Base-by-base conservation (phyloP, 2,888 invertebrate genomes). In the Ophion ellenae region DNA sequence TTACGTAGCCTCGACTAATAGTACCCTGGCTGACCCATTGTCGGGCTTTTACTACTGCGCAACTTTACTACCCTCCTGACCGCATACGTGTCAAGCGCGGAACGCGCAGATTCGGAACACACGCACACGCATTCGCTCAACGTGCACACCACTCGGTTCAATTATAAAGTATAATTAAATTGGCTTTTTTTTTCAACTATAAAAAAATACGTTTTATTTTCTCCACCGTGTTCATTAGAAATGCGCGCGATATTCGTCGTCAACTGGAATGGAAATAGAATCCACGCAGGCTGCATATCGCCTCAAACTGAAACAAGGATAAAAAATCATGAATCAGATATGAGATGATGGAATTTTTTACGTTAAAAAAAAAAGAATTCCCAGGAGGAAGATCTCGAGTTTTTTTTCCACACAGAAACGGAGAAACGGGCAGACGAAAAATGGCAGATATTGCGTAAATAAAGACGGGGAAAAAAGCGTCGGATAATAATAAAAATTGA, bases 11-110 rank as follows among this genome's bases (percentile, higher is more conserved):
- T 74, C 67, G 74, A 57, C 53, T 81, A 71, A 81, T 69, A 64
- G 70, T 66, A 78, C 59, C 61, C 63, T 47, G 82, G 74, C 85
- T 79, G 85, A 85, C 85, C 85, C 74, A 85, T 45, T 78, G 69
- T 76, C 53, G 81, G 36, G 82, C 61, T 53, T 82, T 79, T 85
- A 85, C 82, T 83, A 85, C 85, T 76, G 81, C 40, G 63, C 63
- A 32, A 71, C 45, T 80, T 85, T 85, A 83, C 85, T 67, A 75
- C 85, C 66, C 47, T 14, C 63, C 53, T 76, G 85, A 76, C 79
- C 83, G 71, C 59, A 81, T 59, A 80, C 80, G 66, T 70, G 74
- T 59, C 32, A 57, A 59, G 71, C 71, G n/a, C 28, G 81, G 20
- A 28, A 64, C 71, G 75, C 32, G 47, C 64, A 24, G 53, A 11